Percentiles rank a stretch among this genome's conserved stretches.
phyloP scores from a whole-genome alignment of 2,888 invertebrate genomes.

The Chrysina gloriosa region DNA sequence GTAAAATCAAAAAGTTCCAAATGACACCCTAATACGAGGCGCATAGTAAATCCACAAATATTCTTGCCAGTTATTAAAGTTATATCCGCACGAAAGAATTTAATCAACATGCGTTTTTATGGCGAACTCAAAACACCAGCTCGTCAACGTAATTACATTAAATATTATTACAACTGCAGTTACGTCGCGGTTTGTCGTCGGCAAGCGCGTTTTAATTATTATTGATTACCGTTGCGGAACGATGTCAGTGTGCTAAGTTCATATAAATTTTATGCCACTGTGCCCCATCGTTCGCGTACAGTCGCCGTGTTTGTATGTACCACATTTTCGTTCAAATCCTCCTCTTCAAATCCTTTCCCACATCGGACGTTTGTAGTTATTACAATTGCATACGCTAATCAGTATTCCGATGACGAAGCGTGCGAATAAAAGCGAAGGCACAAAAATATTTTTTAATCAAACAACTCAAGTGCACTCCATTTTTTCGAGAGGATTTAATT shows the following conservation, averaged over 20 bases:
- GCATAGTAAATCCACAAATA: constrained; percentile 31
- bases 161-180: constrained; percentile 8
- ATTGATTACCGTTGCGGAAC: not conserved
- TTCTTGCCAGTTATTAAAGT: constrained; percentile 21
- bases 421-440: not conserved
- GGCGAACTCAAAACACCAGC: not conserved
- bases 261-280: not conserved
- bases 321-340: constrained; percentile 4
- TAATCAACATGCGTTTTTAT: constrained; percentile 25
- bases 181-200: not conserved
- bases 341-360: not conserved
- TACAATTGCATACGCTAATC: not conserved
- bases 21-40: not conserved
- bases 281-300: not conserved
- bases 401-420: constrained; percentile 2
- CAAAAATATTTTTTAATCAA: constrained; percentile 3
- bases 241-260: not conserved
- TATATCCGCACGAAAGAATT: constrained; percentile 13
- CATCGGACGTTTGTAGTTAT: not conserved
- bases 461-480: too few species aligned
- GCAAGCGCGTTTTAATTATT: constrained; percentile 5
- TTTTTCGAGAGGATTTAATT: too few species aligned
- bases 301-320: not conserved
- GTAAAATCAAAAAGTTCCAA: not conserved
- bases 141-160: not conserved